Conservation (phyloP, 2,797 vertebrate species). For the Lophius americanus region DNA sequence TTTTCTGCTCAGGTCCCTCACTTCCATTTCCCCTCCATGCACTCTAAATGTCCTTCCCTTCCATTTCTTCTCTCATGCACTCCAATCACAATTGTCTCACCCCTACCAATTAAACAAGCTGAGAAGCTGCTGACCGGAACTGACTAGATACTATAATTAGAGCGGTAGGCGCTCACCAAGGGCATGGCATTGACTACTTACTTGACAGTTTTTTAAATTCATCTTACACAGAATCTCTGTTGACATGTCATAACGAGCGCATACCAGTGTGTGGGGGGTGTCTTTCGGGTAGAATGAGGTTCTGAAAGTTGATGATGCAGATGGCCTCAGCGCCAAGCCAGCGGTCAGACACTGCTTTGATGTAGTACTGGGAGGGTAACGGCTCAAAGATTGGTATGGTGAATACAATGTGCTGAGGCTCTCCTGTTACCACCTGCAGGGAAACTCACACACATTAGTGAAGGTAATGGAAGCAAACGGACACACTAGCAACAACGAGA, state of each 20-base stretch:
- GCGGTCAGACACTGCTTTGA: slow-evolving; percentile 94
- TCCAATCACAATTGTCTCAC: too few species aligned
- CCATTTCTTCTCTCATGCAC: too few species aligned
- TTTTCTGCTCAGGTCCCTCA: too few species aligned
- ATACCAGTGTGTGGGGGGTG: slow-evolving; percentile 97
- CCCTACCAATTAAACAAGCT: too few species aligned
- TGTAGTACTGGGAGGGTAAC: slow-evolving; percentile 96
- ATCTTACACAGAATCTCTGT: slow-evolving; percentile 44
- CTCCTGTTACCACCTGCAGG: slow-evolving; percentile 88
- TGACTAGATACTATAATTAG: too few species aligned
- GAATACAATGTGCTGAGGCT: slow-evolving; percentile 92
- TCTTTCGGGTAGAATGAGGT: slow-evolving; percentile 95
- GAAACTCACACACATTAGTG: neutral
- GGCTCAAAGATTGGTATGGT: slow-evolving; percentile 99
- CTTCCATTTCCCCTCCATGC: too few species aligned
- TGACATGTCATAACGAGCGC: slow-evolving; percentile 77
- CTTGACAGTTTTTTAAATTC: neutral
- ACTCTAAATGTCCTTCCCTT: too few species aligned
- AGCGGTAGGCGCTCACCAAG: too few species aligned
- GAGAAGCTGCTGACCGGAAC: too few species aligned
- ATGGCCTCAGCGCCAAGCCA: slow-evolving; percentile 96
- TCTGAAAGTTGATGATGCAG: slow-evolving; percentile 97
- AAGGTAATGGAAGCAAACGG: neutral
- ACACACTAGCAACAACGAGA: neutral
- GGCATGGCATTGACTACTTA: too few species aligned